Conservation (phyloP, 92 coral and sea anemone genomes). For the Nematostella vectensis region DNA sequence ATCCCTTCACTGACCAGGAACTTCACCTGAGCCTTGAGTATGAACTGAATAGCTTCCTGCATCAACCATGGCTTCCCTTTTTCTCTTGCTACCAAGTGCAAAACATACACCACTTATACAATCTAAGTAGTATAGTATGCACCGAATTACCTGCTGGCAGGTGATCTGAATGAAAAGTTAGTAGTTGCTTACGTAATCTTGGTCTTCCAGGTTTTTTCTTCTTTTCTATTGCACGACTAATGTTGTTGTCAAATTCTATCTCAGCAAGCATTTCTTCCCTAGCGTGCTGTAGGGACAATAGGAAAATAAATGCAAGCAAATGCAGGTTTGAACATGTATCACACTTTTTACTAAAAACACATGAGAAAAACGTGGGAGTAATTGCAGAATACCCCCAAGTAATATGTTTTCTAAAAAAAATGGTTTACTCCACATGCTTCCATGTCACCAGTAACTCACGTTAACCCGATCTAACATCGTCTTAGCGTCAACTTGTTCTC, state of each 20-base stretch:
- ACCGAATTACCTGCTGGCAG: too few species aligned
- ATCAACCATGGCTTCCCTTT: slow-evolving; percentile 85
- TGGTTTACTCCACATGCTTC: too few species aligned
- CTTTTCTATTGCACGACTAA: not conserved
- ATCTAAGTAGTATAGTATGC: not conserved
- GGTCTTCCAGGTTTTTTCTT: not conserved
- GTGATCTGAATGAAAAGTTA: too few species aligned
- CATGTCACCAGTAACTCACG: too few species aligned
- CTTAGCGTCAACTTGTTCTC: too few species aligned
- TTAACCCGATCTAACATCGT: too few species aligned
- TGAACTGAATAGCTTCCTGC: slow-evolving; percentile 69
- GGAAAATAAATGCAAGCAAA: too few species aligned
- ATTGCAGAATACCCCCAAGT: too few species aligned
- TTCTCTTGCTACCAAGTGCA: slow-evolving; percentile 23
- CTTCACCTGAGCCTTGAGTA: slow-evolving; percentile 79
- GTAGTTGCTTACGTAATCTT: not conserved
- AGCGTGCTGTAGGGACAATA: not conserved
- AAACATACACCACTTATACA: not conserved
- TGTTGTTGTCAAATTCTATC: not conserved
- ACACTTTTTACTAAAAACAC: too few species aligned
- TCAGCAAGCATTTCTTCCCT: not conserved
- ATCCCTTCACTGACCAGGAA: slow-evolving; percentile 65
- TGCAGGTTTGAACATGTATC: too few species aligned
- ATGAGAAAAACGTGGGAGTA: too few species aligned
- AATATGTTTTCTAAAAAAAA: too few species aligned